These are phyloP conservation scores for Sceliomorpha sp. DNA, from an alignment of 2,888 invertebrate species.

Conservation along the genomic window DNA sequence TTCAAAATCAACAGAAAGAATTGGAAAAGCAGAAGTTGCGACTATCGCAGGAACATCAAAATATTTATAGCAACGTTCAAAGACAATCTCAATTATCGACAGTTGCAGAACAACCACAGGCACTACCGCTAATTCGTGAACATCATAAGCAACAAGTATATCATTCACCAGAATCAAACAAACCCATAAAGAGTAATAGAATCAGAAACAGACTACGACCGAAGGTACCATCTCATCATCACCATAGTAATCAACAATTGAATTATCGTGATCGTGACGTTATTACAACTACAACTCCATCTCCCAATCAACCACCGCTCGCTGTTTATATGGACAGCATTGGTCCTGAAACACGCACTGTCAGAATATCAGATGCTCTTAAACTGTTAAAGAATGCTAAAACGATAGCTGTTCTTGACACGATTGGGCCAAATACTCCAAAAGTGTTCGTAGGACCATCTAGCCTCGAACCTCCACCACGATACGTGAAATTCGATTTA, in stretches of 20 bases:
- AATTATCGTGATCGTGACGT: conserved; percentile 49
- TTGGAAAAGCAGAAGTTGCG: conserved; percentile 26
- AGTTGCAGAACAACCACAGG: conserved; percentile 47
- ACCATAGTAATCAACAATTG: conserved; percentile 57
- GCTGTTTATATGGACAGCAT: conserved; percentile 87
- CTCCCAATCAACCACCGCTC: conserved; percentile 90
- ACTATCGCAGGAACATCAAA: conserved; percentile 2
- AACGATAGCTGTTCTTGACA: conserved; percentile 89
- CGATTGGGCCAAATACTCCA: conserved; percentile 86
- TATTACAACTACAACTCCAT: conserved; percentile 61
- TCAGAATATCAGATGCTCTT: conserved; percentile 87
- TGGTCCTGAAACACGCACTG: conserved; percentile 77
- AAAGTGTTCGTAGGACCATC: conserved; percentile 91
- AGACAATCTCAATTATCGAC: conserved; percentile 27
- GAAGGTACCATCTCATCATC: conserved; percentile 57
- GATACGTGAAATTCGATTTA: conserved; percentile 89
- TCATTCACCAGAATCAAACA: conserved; percentile 63
- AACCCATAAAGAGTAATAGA: conserved; percentile 53
- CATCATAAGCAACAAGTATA: conserved; percentile 64
- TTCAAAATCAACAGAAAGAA: conserved; percentile 37
- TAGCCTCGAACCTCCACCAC: conserved; percentile 85
- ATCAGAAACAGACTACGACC: conserved; percentile 57
- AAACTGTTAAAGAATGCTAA: conserved; percentile 86
- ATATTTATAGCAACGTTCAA: conserved; percentile 14
- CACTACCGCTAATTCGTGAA: conserved; percentile 63